Evolutionary conservation across 2,888 invertebrate species (phyloP), one percentile per base, ranked within the genome.

Genomic region (Andrena bicolor): DNA sequence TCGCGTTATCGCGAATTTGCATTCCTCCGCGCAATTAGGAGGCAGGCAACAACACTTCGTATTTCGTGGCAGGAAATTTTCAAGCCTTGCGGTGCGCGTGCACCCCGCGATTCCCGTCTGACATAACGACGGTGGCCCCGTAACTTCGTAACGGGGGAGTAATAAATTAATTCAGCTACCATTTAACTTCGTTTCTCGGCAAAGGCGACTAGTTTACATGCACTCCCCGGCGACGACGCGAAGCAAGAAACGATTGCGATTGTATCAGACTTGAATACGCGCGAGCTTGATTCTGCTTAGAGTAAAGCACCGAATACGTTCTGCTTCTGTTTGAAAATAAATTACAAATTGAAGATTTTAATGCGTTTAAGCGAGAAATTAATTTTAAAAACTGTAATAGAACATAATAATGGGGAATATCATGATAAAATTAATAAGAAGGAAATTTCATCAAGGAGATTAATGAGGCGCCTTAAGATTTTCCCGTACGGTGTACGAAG

Each of bases 1-100:
- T 63, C 80, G 68, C 32, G 68, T 64, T 70, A 66, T 70, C 80
- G 66, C 53, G 76, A 56, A 80, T 82, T 80, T 71, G 70, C 81
- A 75, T 81, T 81, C 64, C 51, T 28, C 28, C 63, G 53, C 30
- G 64, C 69, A 66, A 74, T 81, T 80, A 69, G 56, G 41, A 8
- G 5, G 6, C 35, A n/a, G 30, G n/a, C 28, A 23, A 53, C 30
- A 16, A 20, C 23, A 13, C 35, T 23, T 53, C 60, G 65, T n/a
- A 61, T 35, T 48, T 56, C 66, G 48, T 23, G 5, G 8, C 23
- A 20, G 10, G 26, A 26, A 32, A 61, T 60, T 51, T 30, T 61
- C n/a, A 10, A 20, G 20, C 3, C 32, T 35, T 32, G 10, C 35
- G 28, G 6, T 35, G 20, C 61, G 32, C 61, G 32, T 8, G 32